A percentile compares a stretch with the other conserved stretches of the same genome.
Evolutionary conservation across 2,797 vertebrate genomes (phyloP).

Genomic region (Echiichthys vipera): DNA sequence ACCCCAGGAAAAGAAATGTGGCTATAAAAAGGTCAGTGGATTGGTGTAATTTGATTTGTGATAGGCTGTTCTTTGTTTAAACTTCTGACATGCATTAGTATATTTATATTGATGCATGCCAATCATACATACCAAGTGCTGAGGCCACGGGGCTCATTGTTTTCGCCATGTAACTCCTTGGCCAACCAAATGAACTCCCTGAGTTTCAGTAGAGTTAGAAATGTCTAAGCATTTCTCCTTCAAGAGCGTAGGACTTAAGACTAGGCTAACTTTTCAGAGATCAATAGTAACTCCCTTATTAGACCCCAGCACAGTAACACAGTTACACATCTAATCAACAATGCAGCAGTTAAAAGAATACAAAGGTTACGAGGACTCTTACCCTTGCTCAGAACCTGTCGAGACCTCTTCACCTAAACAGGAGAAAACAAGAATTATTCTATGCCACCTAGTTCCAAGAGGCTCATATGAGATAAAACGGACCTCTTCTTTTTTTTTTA

Average conservation of each 20-base stretch:
- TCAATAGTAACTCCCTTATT: slow-evolving; percentile 34
- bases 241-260: slow-evolving; percentile 60
- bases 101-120: slow-evolving; percentile 68
- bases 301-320: slow-evolving; percentile 49
- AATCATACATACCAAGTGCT: slow-evolving; percentile 79
- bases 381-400: slow-evolving; percentile 84
- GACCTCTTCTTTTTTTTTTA: not conserved
- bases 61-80: slow-evolving; percentile 34
- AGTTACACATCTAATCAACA: slow-evolving; percentile 23
- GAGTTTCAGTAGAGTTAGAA: slow-evolving; percentile 77
- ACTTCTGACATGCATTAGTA: slow-evolving; percentile 55
- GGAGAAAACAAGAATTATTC: slow-evolving; percentile 8
- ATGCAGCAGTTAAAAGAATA: slow-evolving; percentile 9
- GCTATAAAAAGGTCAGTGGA: slow-evolving; percentile 53
- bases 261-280: slow-evolving; percentile 60
- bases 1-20: slow-evolving; percentile 51
- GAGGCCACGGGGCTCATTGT: slow-evolving; percentile 72
- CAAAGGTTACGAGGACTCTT: slow-evolving; percentile 66
- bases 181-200: slow-evolving; percentile 77
- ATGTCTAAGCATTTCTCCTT: slow-evolving; percentile 72
- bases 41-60: slow-evolving; percentile 33
- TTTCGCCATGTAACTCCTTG: slow-evolving; percentile 71
- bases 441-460: not conserved
- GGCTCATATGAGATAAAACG: not conserved
- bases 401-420: slow-evolving; percentile 76